These are phyloP conservation scores for Epicauta chinensis DNA, from an alignment of 1,140 invertebrate genomes.

Conservation along the genomic window DNA sequence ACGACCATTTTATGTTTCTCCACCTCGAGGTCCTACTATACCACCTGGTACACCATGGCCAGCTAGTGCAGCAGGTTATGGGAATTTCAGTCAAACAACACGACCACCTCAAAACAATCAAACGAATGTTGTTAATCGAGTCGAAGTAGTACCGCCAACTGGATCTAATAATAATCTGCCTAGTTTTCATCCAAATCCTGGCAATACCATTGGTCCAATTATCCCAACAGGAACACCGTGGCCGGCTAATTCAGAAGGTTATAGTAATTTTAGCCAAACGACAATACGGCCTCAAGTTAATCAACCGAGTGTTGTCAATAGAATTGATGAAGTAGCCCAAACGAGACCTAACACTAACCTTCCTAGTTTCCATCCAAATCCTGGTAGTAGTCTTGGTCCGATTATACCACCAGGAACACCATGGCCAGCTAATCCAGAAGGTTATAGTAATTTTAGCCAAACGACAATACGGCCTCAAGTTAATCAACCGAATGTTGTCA, in stretches of 20 bases:
- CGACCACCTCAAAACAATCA: too few relatives aligned
- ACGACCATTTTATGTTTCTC: too few relatives aligned
- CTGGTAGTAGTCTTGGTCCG: neutral
- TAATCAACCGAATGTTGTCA: neutral
- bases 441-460: slow-evolving; percentile 2
- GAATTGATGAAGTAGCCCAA: neutral
- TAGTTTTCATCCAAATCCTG: slow-evolving; percentile 6
- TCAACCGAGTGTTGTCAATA: neutral
- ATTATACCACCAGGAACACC: slow-evolving; percentile 4
- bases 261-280: slow-evolving; percentile 6
- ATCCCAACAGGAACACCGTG: slow-evolving; percentile 15
- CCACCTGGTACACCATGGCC: slow-evolving; percentile 2
- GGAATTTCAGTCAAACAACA: slow-evolving; percentile 8
- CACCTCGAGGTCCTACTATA: neutral
- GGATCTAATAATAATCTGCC: slow-evolving; percentile 9
- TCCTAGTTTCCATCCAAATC: slow-evolving; percentile 1
- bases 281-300: neutral
- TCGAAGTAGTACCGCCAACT: neutral
- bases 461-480: neutral
- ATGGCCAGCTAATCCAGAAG: slow-evolving; percentile 4
- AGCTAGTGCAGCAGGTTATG: neutral
- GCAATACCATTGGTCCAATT: slow-evolving; percentile 4
- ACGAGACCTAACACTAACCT: neutral
- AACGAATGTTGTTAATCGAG: slow-evolving; percentile 1
- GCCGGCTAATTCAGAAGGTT: slow-evolving; percentile 6